Base-by-base conservation (phyloP, 2,888 invertebrate genomes). In the Mythimna impura region DNA sequence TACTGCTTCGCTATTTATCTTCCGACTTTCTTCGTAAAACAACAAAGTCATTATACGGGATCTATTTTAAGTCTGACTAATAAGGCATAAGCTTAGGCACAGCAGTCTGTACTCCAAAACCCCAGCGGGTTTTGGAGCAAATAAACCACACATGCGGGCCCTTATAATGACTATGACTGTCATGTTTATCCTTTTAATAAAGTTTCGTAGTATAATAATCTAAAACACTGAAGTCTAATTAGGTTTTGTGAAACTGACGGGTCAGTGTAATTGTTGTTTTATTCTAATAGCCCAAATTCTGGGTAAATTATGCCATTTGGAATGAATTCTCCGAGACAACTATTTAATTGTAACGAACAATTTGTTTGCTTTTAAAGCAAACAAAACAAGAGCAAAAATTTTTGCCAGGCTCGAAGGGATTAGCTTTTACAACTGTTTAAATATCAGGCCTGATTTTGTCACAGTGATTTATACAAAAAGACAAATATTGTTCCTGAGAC, bases 151-250 rank as follows among this genome's bases (percentile, higher is more conserved):
- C 3, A 34, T 60, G 20, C 17, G 3, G 43, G 3, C 30, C 17
- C 8, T 47, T 60, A 14, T 60, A 22, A 30, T 54, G 0, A 70
- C 30, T 30, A 47, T 71, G 12, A 30, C 30, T 71, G 8, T 8
- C 12, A 1, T 14, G 25, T 61, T 57, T 52, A 71, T 40, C 64
- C 50, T 61, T 65, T 78, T 17, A 43, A 34, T 9, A 55, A 77
- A 34, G 34, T 62, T 71, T 43, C 3, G 17, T 43, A 47, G 47
- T 36, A 85, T 80, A 65, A 54, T 25, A 66, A 66, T 52, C 20
- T 22, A 10, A 9, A 17, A 66, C 65, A 55, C 4, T 71, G 34
- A 47, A 40, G 10, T 63, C 12, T 10, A 22, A 3, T 63, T 54
- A 62, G 36, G 30, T 69, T 66, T 55, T 52, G 14, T 40, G 40